These are phyloP conservation scores for Petrophora chlorosata DNA, from an alignment of 2,888 invertebrate species.

Conservation along the genomic window DNA sequence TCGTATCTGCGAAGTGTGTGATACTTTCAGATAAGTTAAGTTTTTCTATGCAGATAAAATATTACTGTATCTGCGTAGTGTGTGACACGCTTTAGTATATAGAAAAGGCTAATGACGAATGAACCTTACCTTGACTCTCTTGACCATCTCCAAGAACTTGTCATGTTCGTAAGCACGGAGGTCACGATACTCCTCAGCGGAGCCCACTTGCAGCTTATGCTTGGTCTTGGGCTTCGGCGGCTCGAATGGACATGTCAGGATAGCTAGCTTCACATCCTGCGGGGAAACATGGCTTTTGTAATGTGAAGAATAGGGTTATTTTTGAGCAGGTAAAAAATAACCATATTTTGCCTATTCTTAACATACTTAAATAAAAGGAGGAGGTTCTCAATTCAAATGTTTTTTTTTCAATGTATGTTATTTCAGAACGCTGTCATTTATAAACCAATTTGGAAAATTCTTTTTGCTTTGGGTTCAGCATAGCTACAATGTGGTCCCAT, in stretches of 20 bases:
- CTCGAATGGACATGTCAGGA: conserved; percentile 99
- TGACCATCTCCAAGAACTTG: conserved; percentile 97
- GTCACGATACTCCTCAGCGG: conserved; percentile 97
- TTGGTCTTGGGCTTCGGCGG: conserved; percentile 99
- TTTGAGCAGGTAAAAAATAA: neutral
- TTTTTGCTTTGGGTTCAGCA: too few relatives aligned
- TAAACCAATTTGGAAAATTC: too few relatives aligned
- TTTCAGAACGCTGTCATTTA: too few relatives aligned
- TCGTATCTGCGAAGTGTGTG: too few relatives aligned
- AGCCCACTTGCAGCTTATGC: conserved; percentile 98
- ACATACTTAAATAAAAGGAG: too few relatives aligned
- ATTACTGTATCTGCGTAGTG: too few relatives aligned
- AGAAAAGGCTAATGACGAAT: neutral
- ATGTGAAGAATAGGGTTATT: neutral
- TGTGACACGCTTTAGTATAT: neutral
- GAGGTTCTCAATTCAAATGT: too few relatives aligned
- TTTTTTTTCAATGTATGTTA: too few relatives aligned
- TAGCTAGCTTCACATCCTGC: conserved; percentile 96
- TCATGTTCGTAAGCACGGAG: conserved; percentile 96
- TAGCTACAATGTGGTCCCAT: too few relatives aligned
- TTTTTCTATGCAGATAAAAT: too few relatives aligned
- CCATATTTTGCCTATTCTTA: neutral
- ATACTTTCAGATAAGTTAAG: too few relatives aligned
- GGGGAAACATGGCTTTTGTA: neutral
- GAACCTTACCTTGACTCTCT: conserved; percentile 80